A percentile compares a stretch with the other conserved stretches of the same genome.
Evolutionary conservation across 2,797 vertebrate genomes (phyloP).

Genomic region (Morelia viridis): DNA sequence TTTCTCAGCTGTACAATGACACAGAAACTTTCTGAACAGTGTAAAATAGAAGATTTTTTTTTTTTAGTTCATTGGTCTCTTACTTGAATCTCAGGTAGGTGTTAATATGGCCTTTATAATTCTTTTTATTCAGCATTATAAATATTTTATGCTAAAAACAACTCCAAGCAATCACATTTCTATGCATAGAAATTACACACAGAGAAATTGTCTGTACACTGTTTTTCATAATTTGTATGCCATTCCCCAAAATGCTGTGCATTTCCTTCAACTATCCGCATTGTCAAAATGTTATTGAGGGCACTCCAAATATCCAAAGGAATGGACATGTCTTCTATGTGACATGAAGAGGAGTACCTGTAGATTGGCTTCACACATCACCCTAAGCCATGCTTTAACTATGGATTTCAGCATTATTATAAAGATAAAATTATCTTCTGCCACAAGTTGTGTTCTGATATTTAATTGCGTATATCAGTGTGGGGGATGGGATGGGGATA

Average conservation of each 20-base stretch:
- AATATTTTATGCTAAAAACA: not conserved
- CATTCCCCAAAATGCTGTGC: not conserved
- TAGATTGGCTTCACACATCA: not conserved
- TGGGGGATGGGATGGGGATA: not conserved
- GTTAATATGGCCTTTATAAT: not conserved
- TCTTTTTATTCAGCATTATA: not conserved
- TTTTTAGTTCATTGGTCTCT: not conserved
- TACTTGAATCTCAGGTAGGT: not conserved
- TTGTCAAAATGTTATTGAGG: not conserved
- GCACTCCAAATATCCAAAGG: not conserved
- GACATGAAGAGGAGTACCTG: not conserved
- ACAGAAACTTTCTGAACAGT: not conserved
- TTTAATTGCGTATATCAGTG: not conserved
- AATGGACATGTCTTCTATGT: not conserved
- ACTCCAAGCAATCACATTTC: not conserved
- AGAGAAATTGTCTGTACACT: not conserved
- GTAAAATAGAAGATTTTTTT: not conserved
- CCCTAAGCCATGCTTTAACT: not conserved
- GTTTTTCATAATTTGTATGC: not conserved
- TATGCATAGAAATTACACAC: not conserved
- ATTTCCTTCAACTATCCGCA: not conserved
- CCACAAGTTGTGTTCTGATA: not conserved
- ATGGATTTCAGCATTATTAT: not conserved
- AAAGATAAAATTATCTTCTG: constrained; percentile 7
- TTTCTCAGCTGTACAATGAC: not conserved